Conservation (phyloP, 2,797 vertebrate species). For the Manis crassicaudata region DNA sequence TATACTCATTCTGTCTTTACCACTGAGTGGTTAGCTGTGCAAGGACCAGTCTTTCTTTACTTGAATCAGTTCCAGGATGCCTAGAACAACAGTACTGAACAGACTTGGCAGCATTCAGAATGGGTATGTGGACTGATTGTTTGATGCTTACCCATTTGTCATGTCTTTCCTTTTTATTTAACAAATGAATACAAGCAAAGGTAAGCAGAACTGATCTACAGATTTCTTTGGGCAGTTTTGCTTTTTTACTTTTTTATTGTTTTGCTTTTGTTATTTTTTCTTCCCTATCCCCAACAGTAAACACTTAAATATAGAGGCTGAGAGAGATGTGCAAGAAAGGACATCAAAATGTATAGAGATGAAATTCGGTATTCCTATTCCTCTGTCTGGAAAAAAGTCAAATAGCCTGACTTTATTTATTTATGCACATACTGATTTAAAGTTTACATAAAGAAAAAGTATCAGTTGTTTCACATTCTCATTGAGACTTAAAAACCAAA, state of each 20-base stretch:
- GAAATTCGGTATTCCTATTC: background rate
- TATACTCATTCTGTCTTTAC: background rate
- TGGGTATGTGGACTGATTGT: background rate
- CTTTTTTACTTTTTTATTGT: background rate
- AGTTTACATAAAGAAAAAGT: conserved; percentile 30
- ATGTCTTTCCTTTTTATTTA: background rate
- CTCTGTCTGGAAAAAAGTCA: background rate
- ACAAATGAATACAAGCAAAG: background rate
- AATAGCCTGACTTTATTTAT: conserved; percentile 34
- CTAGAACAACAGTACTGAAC: background rate
- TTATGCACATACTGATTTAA: conserved; percentile 38
- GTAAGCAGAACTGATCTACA: background rate
- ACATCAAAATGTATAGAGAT: background rate
- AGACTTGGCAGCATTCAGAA: background rate
- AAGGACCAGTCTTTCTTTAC: background rate
- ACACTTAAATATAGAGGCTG: background rate
- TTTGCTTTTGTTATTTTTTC: background rate
- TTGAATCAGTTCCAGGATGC: background rate
- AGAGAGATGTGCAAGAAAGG: background rate
- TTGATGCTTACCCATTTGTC: background rate
- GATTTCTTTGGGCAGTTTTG: background rate
- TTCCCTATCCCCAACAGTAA: background rate
- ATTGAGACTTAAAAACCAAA: background rate
- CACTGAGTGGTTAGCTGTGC: background rate
- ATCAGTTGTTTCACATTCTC: background rate